Conservation (phyloP, 2,888 invertebrate species). For the Notodonta dromedarius region DNA sequence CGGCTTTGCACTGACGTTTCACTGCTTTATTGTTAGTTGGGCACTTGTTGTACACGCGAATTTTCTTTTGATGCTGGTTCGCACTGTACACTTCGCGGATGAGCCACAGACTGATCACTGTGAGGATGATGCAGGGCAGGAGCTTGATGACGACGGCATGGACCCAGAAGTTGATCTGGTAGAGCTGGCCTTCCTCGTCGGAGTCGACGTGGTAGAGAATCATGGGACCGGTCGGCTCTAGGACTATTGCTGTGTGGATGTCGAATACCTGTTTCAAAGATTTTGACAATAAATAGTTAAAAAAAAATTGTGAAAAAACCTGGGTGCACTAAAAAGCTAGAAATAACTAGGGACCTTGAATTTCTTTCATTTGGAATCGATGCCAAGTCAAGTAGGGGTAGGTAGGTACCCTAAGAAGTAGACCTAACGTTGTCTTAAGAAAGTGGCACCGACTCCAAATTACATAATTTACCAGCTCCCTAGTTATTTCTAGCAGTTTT, state of each 20-base stretch:
- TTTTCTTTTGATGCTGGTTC: conserved; percentile 87
- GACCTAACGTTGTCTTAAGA: too few relatives aligned
- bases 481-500: too few relatives aligned
- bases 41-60: conserved; percentile 76
- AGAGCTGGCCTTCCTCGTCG: conserved; percentile 84
- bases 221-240: conserved; percentile 78
- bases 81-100: conserved; percentile 89
- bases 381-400: too few relatives aligned
- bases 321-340: too few relatives aligned
- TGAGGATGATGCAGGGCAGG: conserved; percentile 90
- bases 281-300: not conserved
- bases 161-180: conserved; percentile 91
- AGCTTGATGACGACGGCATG: conserved; percentile 92
- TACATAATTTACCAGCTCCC: too few relatives aligned
- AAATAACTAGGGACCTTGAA: too few relatives aligned
- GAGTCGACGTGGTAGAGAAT: conserved; percentile 81
- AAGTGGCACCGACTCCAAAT: too few relatives aligned
- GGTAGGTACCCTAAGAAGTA: too few relatives aligned
- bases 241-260: conserved; percentile 77
- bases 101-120: conserved; percentile 88
- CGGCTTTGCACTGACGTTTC: conserved; percentile 72
- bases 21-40: conserved; percentile 67
- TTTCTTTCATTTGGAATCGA: too few relatives aligned
- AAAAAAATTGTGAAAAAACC: too few relatives aligned
- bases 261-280: conserved; percentile 65